These are phyloP conservation scores for Pararge aegeria DNA, from an alignment of 1,140 invertebrate genomes.

Conservation along the genomic window DNA sequence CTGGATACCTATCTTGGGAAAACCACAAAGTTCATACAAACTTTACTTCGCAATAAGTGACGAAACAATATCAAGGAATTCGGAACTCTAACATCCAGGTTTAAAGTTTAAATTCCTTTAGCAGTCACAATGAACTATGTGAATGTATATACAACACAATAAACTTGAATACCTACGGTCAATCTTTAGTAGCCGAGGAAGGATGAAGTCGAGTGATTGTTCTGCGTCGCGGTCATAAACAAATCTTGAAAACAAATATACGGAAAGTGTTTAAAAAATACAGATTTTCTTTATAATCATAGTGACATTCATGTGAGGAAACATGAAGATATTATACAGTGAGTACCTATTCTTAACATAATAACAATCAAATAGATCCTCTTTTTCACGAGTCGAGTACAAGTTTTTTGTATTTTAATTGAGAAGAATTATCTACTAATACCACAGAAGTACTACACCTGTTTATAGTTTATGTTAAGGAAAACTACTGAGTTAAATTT, in stretches of 20 bases:
- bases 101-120: neutral
- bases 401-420: neutral
- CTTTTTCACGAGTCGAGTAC: neutral
- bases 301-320: neutral
- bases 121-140: neutral
- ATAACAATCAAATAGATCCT: too few species aligned
- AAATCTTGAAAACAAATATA: neutral
- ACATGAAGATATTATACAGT: constrained; percentile 1
- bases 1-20: neutral
- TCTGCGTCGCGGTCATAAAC: neutral
- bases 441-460: too few species aligned
- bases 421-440: neutral
- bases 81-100: neutral
- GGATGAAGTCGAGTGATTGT: neutral
- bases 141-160: neutral
- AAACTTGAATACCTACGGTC: constrained; percentile 1
- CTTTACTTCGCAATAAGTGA: neutral
- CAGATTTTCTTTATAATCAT: neutral
- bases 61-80: neutral
- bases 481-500: neutral
- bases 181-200: neutral
- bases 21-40: neutral
- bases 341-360: neutral
- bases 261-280: neutral
- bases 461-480: neutral